Evolutionary conservation across 2,797 vertebrate species (phyloP).

Genomic region (Enteromius mattozi): DNA sequence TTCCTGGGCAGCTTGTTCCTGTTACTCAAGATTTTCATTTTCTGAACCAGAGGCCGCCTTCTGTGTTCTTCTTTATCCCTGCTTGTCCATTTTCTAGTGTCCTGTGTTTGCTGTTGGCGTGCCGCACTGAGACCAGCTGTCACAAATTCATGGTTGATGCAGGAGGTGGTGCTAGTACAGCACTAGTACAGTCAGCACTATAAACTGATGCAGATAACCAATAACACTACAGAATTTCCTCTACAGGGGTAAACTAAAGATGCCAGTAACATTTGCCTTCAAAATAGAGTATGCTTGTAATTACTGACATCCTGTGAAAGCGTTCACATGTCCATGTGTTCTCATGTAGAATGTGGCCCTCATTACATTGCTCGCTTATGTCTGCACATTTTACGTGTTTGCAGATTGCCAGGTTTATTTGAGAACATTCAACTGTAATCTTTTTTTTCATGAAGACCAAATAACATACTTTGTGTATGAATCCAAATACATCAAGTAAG

Average conservation of each 20-base stretch:
- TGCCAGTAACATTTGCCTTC: not conserved
- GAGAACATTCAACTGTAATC: not conserved
- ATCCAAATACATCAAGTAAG: not conserved
- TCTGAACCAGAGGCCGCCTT: not conserved
- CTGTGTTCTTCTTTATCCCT: constrained; percentile 3
- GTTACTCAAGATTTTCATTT: constrained; percentile 32
- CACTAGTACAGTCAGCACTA: not conserved
- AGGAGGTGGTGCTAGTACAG: not conserved
- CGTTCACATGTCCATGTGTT: not conserved
- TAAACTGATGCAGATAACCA: not conserved
- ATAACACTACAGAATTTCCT: not conserved
- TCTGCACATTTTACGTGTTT: not conserved
- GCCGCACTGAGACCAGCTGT: not conserved
- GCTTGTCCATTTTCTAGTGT: not conserved
- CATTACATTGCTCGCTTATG: not conserved
- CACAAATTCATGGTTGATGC: not conserved
- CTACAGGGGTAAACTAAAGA: not conserved
- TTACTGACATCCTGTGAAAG: constrained; percentile 23
- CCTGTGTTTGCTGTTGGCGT: constrained; percentile 10
- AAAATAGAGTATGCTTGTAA: not conserved
- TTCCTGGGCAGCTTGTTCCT: constrained; percentile 41
- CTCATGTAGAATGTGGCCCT: not conserved
- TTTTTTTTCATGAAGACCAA: not conserved
- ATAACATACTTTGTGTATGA: not conserved
- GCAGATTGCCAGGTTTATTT: not conserved